Evolutionary conservation across 1,140 invertebrate species (phyloP).

Genomic region (Zelostemma sp.): DNA sequence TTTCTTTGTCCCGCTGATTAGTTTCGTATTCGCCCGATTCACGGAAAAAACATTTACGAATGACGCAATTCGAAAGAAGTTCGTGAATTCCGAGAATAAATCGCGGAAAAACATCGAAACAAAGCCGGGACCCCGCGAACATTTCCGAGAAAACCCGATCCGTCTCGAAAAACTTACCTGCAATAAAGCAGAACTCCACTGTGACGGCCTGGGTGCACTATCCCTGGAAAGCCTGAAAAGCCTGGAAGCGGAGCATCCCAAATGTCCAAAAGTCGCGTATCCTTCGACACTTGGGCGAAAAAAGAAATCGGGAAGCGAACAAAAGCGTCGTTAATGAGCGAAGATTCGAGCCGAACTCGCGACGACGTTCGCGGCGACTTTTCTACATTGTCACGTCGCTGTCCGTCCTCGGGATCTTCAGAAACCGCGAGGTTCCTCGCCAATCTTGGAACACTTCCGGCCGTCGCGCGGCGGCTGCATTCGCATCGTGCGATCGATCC

Average conservation of each 20-base stretch:
- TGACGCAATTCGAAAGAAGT: too few species aligned
- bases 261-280: too few species aligned
- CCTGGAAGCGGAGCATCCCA: constrained; percentile 19
- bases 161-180: constrained; percentile 52
- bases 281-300: constrained; percentile 32
- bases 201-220: constrained; percentile 61
- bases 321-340: constrained; percentile 29
- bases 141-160: constrained; percentile 2
- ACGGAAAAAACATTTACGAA: not conserved
- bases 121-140: constrained; percentile 6
- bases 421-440: constrained; percentile 1
- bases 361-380: constrained; percentile 19
- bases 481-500: not conserved
- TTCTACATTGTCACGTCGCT: constrained; percentile 36
- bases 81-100: too few species aligned
- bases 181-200: constrained; percentile 69
- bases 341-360: constrained; percentile 21
- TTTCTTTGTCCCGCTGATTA: too few species aligned
- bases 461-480: constrained; percentile 2
- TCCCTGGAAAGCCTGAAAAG: constrained; percentile 32
- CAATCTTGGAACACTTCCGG: constrained; percentile 20
- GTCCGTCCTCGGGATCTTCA: not conserved
- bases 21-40: too few species aligned
- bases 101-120: not conserved
- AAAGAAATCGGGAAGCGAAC: constrained; percentile 17